Conservation (phyloP, 2,797 vertebrate genomes). For the Pyrocephalus nanus region DNA sequence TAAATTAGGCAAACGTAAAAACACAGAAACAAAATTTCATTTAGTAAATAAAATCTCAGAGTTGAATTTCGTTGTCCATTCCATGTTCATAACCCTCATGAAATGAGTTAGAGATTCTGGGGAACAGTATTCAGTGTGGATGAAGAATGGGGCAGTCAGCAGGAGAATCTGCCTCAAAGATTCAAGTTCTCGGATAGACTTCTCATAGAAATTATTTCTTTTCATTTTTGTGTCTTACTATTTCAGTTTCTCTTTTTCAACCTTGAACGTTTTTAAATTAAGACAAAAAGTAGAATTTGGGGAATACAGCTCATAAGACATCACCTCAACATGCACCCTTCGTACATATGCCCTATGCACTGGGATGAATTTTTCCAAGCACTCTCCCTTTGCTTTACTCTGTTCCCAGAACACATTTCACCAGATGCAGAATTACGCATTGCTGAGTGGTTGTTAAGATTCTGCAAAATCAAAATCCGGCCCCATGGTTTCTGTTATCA, state of each 20-base stretch:
- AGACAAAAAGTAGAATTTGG: neutral
- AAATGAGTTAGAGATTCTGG: neutral
- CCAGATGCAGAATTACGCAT: neutral
- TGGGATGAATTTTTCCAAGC: neutral
- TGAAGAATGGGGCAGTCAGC: neutral
- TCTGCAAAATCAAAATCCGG: neutral
- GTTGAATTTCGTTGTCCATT: slow-evolving; percentile 35
- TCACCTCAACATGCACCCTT: accelerated
- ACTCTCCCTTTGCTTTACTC: neutral
- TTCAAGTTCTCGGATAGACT: neutral
- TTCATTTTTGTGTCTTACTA: neutral
- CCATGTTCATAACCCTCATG: neutral
- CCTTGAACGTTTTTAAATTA: neutral
- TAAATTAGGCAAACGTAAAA: slow-evolving; percentile 67
- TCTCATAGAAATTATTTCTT: neutral
- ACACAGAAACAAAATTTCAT: slow-evolving; percentile 58
- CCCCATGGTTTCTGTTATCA: neutral
- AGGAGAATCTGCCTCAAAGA: neutral
- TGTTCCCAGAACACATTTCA: neutral
- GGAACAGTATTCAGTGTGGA: neutral
- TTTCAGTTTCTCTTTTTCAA: neutral
- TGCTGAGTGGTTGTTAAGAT: neutral
- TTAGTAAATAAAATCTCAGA: slow-evolving; percentile 45
- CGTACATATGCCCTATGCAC: accelerated
- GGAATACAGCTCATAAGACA: neutral